Evolutionary conservation across 2,888 invertebrate genomes (phyloP).

Genomic region (Carterocephalus palaemon): DNA sequence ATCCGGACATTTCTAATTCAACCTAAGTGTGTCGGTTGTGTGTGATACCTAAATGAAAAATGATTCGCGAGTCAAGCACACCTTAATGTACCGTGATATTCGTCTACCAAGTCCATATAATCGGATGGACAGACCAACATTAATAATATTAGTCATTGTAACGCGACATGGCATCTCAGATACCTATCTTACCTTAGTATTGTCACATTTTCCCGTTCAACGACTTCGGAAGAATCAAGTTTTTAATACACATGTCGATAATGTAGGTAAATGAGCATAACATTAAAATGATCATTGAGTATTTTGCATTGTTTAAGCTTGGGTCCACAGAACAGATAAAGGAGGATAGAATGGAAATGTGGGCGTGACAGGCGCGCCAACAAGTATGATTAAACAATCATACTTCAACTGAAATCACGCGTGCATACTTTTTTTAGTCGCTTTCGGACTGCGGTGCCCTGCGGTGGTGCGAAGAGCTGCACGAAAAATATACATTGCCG

Average conservation of each 20-base stretch:
- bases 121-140: constrained; percentile 64
- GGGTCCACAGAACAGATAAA: too few species aligned
- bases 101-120: constrained; percentile 46
- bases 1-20: constrained; percentile 29
- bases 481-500: too few species aligned
- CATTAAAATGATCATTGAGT: too few species aligned
- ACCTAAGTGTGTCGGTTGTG: constrained; percentile 3
- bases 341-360: too few species aligned
- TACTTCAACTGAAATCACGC: too few species aligned
- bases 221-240: constrained; percentile 7
- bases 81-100: constrained; percentile 61
- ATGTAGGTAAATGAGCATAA: constrained; percentile 4
- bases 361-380: too few species aligned
- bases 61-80: constrained; percentile 64
- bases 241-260: constrained; percentile 3
- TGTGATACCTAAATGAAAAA: constrained; percentile 57
- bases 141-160: constrained; percentile 73
- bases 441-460: too few species aligned
- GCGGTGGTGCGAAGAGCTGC: too few species aligned
- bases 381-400: too few species aligned
- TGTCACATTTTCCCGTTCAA: constrained; percentile 22
- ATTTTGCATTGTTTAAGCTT: too few species aligned
- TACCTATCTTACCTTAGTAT: constrained; percentile 42
- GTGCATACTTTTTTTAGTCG: too few species aligned
- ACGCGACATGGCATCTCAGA: constrained; percentile 47